phyloP scores from a whole-genome alignment of 2,113 vertebrate genomes.

The Gadus macrocephalus region DNA sequence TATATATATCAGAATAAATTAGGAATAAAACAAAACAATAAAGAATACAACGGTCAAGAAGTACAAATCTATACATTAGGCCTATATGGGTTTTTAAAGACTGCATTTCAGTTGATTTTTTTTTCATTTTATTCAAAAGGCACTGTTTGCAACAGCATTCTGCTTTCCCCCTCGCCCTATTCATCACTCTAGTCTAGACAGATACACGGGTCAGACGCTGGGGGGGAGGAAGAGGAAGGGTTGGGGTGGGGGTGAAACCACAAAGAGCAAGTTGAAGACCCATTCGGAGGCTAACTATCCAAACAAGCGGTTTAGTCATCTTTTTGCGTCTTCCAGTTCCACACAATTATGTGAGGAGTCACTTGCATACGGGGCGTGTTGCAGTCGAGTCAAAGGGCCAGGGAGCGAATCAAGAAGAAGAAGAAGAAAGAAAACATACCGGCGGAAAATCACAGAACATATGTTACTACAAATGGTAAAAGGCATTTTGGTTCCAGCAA shows the following conservation, averaged over 20 bases:
- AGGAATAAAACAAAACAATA: constrained; percentile 46
- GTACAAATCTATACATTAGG: constrained; percentile 75
- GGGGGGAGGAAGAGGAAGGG: no score
- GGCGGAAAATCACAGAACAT: constrained; percentile 1
- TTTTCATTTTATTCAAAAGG: constrained; percentile 59
- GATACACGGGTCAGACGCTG: constrained; percentile 46
- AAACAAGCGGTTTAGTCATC: constrained; percentile 26
- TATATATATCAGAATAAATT: constrained; percentile 71
- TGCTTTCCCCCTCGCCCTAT: constrained; percentile 50
- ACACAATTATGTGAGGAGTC: constrained; percentile 5
- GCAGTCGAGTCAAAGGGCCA: constrained; percentile 27
- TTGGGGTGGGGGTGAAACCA: background rate
- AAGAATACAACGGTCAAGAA: constrained; percentile 21
- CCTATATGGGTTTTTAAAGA: constrained; percentile 64
- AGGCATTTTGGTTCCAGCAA: constrained; percentile 50
- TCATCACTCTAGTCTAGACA: constrained; percentile 37
- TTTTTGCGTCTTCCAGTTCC: constrained; percentile 35
- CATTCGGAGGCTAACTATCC: constrained; percentile 62
- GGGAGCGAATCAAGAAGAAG: constrained; percentile 36
- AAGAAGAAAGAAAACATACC: no score
- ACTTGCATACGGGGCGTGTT: constrained; percentile 13
- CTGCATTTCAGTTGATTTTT: constrained; percentile 71
- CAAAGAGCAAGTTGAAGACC: constrained; percentile 32
- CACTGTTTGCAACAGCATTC: constrained; percentile 76
- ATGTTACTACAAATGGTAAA: constrained; percentile 32